Evolutionary conservation across 2,797 vertebrate genomes (phyloP), one percentile per base, ranked within the genome.

Genomic region (Sebastes hubbsi): DNA sequence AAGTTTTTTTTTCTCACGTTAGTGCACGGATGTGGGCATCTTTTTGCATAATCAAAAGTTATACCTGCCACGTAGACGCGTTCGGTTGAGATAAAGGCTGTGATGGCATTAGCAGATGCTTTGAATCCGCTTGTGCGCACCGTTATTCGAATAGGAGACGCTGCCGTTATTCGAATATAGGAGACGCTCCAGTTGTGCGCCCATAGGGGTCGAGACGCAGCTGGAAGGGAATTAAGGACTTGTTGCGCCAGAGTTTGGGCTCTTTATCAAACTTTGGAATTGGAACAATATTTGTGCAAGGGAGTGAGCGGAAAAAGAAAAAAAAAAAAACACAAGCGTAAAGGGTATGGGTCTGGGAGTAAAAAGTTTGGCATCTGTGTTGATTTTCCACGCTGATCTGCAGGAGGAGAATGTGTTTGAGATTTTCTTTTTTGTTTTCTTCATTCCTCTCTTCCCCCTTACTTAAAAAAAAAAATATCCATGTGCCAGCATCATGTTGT

Each of bases 31-130:
- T 74, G 49, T 70, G 72, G 67, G 72, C 76, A 91, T 91, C 82
- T 92, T 85, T 84, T 60, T 42, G 38, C 58, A 82, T 76, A 72
- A 89, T 88, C 85, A 83, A 80, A 80, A 80, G 66, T 82, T 82
- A 60, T 93, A 94, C 94, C 92, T 94, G 94, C 94, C 93, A 94
- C 93, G 94, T 94, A 93, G 93, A 93, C 93, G 86, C 20, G 38
- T 54, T 58, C 4, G 70, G 75, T 83, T 81, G 77, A 85, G 87
- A 94, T 92, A 82, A 89, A 79, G 56, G 38, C 61, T 86, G 20
- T 86, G 85, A 89, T 91, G 78, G 76, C 75, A 76, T 80, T 34
- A 82, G 75, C 90, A 89, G 91, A 89, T 88, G 86, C 73, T 58
- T 64, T 18, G 76, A 27, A 65, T 56, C 68, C 32, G 54, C 70